Evolutionary conservation across 2,113 vertebrate species (phyloP), one percentile per base, ranked within the genome.

Genomic region (Ceyx margarethae): DNA sequence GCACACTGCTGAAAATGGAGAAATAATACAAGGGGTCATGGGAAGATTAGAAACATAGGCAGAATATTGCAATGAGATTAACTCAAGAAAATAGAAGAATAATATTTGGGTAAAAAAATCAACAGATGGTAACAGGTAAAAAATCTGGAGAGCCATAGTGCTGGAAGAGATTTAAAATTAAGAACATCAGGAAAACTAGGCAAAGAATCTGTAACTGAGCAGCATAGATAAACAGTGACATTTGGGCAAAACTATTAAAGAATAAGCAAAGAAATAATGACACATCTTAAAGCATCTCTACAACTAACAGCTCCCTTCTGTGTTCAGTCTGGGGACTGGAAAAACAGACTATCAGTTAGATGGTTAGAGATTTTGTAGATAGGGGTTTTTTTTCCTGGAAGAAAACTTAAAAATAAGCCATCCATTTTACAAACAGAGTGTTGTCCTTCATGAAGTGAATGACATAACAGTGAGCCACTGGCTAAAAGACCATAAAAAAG

Each of bases 1-100:
- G 81, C 84, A 91, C 53, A 45, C 56, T 53, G 72, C 78, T 89
- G 91, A 94, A 96, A 95, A 94, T 93, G 67, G 84, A 96, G 91
- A 94, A 95, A 93, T 95, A 95, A 96, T 92, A 92, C 54, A 89
- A 91, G 72, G 87, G 84, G 90, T 94, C 95, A 89, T 3, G 3
- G 75, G 87, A 89, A 94, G 62, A 96, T 91, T 94, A 94, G 78
- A 95, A 94, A 91, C 78, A 87, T 22, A 29, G 60, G 46, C 78
- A 95, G 91, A 96, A 95, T 95, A 86, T 62, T 81, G 80, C 87
- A 94, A 54, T 50, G 68, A 86, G 62, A 81, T 89, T 91, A 72
- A 72, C 42, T 93, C 96, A 93, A 87, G 68, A 64, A 92, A 91
- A 85, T 31, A 87, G 79, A 88, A 83, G 25, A 90, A 81, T 87